phyloP scores from a whole-genome alignment of 2,797 vertebrate species.

The Okamejei kenojei region DNA sequence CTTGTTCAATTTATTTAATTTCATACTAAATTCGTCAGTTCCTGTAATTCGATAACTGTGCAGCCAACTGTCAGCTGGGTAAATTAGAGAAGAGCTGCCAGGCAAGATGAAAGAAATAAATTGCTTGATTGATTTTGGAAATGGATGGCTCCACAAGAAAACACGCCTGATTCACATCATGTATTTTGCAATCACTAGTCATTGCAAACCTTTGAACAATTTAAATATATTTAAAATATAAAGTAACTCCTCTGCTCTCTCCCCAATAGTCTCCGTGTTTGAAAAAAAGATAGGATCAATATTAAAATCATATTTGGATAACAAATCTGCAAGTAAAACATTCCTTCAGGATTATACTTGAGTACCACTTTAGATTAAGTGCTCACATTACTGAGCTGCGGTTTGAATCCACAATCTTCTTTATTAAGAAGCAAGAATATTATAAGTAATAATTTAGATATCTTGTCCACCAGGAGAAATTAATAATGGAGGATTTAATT shows the following conservation, averaged over 20 bases:
- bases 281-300: not conserved
- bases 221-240: not conserved
- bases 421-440: not conserved
- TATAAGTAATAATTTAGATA: not conserved
- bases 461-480: not conserved
- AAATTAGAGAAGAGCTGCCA: not conserved
- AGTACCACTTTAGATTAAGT: not conserved
- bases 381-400: not conserved
- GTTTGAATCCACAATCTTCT: not conserved
- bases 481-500: not conserved
- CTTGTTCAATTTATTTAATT: not conserved
- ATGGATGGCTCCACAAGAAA: constrained; percentile 21
- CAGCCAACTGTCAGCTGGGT: not conserved
- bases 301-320: not conserved
- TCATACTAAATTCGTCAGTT: not conserved
- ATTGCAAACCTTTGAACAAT: not conserved
- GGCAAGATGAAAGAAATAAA: not conserved
- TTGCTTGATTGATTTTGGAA: not conserved
- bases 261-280: not conserved
- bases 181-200: not conserved
- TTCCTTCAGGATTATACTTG: not conserved
- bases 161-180: not conserved
- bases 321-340: not conserved
- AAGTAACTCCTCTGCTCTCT: not conserved
- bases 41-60: not conserved